Evolutionary conservation across 37 sponge, comb jelly and placozoan species (phyloP), one percentile per base, ranked within the genome.

Genomic region (Beroe forskalii): DNA sequence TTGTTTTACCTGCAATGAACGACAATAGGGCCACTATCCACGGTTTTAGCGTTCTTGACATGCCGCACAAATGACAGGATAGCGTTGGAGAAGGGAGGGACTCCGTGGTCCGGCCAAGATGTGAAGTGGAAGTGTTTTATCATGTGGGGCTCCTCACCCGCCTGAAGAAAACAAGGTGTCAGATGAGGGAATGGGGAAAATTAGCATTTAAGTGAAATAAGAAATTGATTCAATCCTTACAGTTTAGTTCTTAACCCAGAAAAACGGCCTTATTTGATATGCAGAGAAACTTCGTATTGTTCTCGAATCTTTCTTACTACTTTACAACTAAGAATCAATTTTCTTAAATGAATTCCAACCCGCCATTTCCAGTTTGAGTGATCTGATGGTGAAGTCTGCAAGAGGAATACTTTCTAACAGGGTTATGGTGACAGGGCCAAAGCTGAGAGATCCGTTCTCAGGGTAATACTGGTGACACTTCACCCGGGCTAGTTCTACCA

Each of bases 391-490:
- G 93, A 92, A 93, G 60, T 95, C 97, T 44, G 97, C 90, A 0
- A 96, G 92, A 0, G 40, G 67, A 9, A 94, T 90, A 0, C 83
- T 80, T 62, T 96, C 95, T 37, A 94, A 93, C 1, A 90, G 25
- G 35, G 92, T 89, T 32, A 96, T 92, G 27, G 91, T 89, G 14
- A 96, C 90, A 0, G 36, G 35, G 8, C 95, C 95, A 32, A 91
- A 91, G 28, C 67, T 30, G 22, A 37, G 62, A 25, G 67, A 90
- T 0, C 90, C 94, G 28, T 69, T 60, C 33, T 93, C 92, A 0
- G 95, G 95, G 94, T 95, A 96, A 76, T 96, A 96, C 90, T 91
- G 90, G 60, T 95, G 94, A 67, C 97, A 96, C 66, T 96, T 95
- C 3, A 91, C 61, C 95, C 95, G 90, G 37, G 75, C 75, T 72